These are phyloP conservation scores for Enteromius fasciolatus DNA, from an alignment of 2,797 vertebrate species.

Conservation along the genomic window DNA sequence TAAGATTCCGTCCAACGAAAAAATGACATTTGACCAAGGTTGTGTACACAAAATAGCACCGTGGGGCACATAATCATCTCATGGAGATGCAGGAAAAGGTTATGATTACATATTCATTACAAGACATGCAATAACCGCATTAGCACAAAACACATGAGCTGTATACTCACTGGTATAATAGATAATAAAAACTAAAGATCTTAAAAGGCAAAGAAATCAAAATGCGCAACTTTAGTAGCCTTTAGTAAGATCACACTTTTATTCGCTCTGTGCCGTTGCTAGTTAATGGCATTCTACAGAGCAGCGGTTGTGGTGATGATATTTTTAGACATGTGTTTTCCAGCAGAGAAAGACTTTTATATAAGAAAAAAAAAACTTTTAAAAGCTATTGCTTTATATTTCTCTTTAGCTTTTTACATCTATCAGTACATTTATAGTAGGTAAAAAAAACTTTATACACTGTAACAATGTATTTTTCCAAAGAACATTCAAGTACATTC, in stretches of 20 bases:
- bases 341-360: neutral
- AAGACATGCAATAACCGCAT: slow-evolving; percentile 11
- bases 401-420: neutral
- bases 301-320: neutral
- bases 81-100: slow-evolving; percentile 39
- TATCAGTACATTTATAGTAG: neutral
- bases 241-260: neutral
- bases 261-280: neutral
- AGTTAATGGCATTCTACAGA: neutral
- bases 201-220: neutral
- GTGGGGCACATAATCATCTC: slow-evolving; percentile 35
- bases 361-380: neutral
- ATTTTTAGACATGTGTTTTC: neutral
- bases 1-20: slow-evolving; percentile 28
- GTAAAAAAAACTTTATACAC: neutral
- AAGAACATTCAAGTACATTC: neutral
- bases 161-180: neutral
- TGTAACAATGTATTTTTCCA: neutral
- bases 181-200: neutral
- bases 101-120: slow-evolving; percentile 51
- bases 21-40: slow-evolving; percentile 46
- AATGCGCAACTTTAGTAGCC: neutral
- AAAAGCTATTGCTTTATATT: neutral
- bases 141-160: slow-evolving; percentile 19
- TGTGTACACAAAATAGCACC: slow-evolving; percentile 32